Evolutionary conservation across 1,140 invertebrate genomes (phyloP), one percentile per base, ranked within the genome.

Genomic region (Penaeus indicus): DNA sequence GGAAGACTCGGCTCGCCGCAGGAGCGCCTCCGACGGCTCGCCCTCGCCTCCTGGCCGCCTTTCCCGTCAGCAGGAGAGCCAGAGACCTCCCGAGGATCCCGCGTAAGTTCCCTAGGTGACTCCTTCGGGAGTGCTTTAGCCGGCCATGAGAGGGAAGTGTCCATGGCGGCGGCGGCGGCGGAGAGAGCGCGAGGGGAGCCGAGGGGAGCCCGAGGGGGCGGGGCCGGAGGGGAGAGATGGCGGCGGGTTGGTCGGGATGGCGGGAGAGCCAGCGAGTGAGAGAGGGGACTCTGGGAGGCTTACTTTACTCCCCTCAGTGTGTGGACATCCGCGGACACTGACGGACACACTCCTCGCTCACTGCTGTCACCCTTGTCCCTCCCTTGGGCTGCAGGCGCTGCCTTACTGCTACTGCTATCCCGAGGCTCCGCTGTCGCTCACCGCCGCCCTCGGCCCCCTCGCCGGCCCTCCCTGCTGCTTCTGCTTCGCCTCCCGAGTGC

Each of bases 161-260:
- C 63, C n/a, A 61, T 38, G 81, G 25, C 22, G 60, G 61, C 47
- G 69, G 72, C 32, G 42, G 69, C 32, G 64, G 38, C 63, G 64
- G 13, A 22, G 79, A 81, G 85, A 79, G 79, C 64, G 64, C 60
- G 85, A 77, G 86, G 67, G 47, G 47, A 64, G 62, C n/a, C 61
- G 27, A 64, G 72, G 79, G 79, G 79, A 63, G 75, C 21, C n/a
- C 67, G 86, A 88, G 79, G 82, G 69, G 86, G 86, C 79, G 79
- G 80, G 63, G 64, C 78, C 75, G 84, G 32, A 72, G 67, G 67
- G n/a, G 32, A 32, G 32, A n/a, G n/a, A 72, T 25, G 67, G n/a
- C 67, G 77, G 85, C 38, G 47, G 60, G 78, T n/a, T 22, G 85
- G 63, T 22, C 61, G 62, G 64, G 62, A 62, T 87, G 79, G 62